These are phyloP conservation scores for Heterodera filipjevi DNA, from an alignment of 2,888 invertebrate species.

Conservation along the genomic window DNA sequence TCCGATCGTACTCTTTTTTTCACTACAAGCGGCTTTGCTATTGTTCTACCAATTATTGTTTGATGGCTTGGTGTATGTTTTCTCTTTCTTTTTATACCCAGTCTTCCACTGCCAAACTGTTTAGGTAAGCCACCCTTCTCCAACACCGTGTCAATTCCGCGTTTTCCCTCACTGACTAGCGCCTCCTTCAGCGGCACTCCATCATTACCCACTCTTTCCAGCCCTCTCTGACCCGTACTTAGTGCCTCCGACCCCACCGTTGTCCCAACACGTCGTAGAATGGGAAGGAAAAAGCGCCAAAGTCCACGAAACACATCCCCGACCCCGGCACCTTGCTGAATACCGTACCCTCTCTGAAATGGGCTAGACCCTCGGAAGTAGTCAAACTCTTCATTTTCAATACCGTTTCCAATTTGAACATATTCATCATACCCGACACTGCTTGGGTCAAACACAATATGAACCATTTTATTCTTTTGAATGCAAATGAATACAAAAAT, in stretches of 20 bases:
- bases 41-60: not conserved
- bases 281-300: constrained; percentile 18
- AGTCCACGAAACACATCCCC: constrained; percentile 16
- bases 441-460: constrained; percentile 29
- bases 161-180: not conserved
- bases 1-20: constrained; percentile 26
- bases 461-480: constrained; percentile 25
- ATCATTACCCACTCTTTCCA: constrained; percentile 8
- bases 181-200: constrained; percentile 19
- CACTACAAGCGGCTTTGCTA: not conserved
- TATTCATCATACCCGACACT: constrained; percentile 9
- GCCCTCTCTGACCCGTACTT: constrained; percentile 18
- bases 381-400: not conserved
- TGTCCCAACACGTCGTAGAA: not conserved
- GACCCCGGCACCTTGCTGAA: not conserved
- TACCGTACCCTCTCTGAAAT: not conserved
- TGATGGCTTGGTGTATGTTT: not conserved
- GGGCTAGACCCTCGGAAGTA: constrained; percentile 9
- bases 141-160: constrained; percentile 21
- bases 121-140: constrained; percentile 15
- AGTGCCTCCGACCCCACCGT: constrained; percentile 7
- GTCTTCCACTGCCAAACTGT: constrained; percentile 16
- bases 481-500: not conserved
- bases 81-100: constrained; percentile 6
- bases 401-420: not conserved